phyloP scores from a whole-genome alignment of 2,888 invertebrate genomes.

The Metalampra italica region DNA sequence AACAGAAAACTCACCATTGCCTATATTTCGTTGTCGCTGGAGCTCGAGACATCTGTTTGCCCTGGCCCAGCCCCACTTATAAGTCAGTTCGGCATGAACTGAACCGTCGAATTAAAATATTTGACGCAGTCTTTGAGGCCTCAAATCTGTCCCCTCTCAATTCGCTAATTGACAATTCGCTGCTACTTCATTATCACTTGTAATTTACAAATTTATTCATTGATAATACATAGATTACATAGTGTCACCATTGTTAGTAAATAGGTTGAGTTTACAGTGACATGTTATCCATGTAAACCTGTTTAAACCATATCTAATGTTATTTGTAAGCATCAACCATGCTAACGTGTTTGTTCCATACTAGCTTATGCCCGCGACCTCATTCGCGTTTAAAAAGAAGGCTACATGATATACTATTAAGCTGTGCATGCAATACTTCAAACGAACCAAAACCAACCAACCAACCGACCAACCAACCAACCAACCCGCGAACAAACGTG shows the following conservation, averaged over 20 bases:
- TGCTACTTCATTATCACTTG: constrained; percentile 44
- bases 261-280: background rate
- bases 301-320: no score
- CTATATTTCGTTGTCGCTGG: constrained; percentile 35
- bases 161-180: constrained; percentile 43
- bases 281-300: background rate
- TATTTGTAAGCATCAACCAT: no score
- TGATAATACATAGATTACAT: no score
- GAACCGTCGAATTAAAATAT: constrained; percentile 5
- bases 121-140: constrained; percentile 7
- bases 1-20: constrained; percentile 41
- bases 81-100: constrained; percentile 13
- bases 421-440: no score
- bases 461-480: no score
- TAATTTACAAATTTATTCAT: constrained; percentile 27
- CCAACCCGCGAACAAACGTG: no score
- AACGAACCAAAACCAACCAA: no score
- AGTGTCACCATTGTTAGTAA: background rate
- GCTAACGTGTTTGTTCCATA: no score
- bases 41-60: constrained; percentile 25
- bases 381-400: no score
- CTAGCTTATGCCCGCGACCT: no score
- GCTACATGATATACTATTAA: no score
- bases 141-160: constrained; percentile 23
- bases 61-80: no score